Evolutionary conservation across 2,888 invertebrate species (phyloP).

Genomic region (Argyresthia goedartella): DNA sequence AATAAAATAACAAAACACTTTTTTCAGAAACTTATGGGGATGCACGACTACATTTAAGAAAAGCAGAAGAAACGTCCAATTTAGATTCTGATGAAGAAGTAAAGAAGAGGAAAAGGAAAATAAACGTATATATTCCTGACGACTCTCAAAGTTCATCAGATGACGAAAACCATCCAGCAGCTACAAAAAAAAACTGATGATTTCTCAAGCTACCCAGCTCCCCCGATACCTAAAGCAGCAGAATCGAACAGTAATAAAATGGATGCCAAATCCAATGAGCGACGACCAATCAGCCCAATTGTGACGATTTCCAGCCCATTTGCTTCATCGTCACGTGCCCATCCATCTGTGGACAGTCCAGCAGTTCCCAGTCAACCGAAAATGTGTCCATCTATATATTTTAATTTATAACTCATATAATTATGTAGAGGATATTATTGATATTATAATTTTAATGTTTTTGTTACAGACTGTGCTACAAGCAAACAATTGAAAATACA

Average conservation of each 20-base stretch:
- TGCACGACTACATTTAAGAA: neutral
- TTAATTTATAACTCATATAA: neutral
- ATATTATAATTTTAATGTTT: neutral
- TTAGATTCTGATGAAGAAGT: neutral
- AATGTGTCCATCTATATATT: neutral
- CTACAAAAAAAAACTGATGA: neutral
- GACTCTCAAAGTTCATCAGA: neutral
- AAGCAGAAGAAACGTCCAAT: neutral
- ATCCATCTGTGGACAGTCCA: neutral
- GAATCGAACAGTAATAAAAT: neutral
- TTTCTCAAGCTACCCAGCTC: too few relatives aligned
- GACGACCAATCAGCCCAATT: neutral
- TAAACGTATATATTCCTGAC: neutral
- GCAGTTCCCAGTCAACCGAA: neutral
- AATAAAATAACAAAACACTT: neutral
- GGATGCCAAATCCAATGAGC: neutral
- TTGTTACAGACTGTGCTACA: constrained; percentile 1
- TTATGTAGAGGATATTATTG: neutral
- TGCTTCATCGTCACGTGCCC: neutral
- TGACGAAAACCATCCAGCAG: too few relatives aligned
- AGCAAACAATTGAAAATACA: neutral
- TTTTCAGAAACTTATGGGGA: neutral
- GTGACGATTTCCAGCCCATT: neutral
- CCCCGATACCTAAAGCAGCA: too few relatives aligned
- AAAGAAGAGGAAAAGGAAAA: neutral